phyloP scores from a whole-genome alignment of 2,888 invertebrate species.

The Microctonus brassicae region DNA sequence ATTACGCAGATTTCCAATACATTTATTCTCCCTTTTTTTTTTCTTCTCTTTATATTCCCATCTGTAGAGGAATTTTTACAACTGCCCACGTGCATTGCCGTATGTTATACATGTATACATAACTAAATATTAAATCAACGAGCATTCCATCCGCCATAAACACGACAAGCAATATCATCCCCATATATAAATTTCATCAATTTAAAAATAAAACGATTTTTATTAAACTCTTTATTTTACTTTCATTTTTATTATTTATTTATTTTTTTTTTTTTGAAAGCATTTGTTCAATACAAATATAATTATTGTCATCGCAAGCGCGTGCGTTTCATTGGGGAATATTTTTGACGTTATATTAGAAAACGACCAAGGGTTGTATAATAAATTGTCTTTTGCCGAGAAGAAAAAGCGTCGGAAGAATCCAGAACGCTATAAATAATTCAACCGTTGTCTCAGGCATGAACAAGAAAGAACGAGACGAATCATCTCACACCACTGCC shows the following conservation, averaged over 20 bases:
- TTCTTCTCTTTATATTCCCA: constrained; percentile 16
- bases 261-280: background rate
- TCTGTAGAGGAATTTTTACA: constrained; percentile 64
- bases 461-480: constrained; percentile 22
- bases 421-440: constrained; percentile 61
- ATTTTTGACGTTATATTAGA: background rate
- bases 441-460: constrained; percentile 50
- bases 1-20: constrained; percentile 68
- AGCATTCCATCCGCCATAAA: background rate
- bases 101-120: background rate
- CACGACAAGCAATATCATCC: background rate
- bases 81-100: constrained; percentile 44
- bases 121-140: background rate
- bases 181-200: background rate
- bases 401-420: constrained; percentile 49
- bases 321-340: background rate
- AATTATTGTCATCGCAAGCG: background rate
- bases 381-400: background rate
- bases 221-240: too few relatives aligned
- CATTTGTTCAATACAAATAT: background rate
- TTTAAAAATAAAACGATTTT: background rate
- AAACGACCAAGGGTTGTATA: background rate
- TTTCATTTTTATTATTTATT: background rate
- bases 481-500: constrained; percentile 9
- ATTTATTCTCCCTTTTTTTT: constrained; percentile 50